Base-by-base conservation (phyloP, 2,888 invertebrate genomes). In the Aphodius granarius region DNA sequence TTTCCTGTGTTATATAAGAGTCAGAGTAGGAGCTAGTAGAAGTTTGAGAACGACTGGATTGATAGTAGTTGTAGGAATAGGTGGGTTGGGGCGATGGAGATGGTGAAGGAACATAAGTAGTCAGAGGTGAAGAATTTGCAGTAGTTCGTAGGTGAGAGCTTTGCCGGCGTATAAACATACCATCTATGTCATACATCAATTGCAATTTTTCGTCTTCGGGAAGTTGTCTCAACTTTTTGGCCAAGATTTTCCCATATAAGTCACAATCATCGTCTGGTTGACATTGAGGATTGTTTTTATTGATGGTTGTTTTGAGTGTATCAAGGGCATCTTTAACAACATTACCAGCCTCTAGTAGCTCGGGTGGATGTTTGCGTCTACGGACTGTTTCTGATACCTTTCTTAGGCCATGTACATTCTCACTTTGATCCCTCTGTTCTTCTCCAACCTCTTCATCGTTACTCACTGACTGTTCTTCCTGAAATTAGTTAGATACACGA, bases 231-330 rank as follows among this genome's bases (percentile, higher is more conserved):
- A 70, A 21, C 21, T 70, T 70, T 70, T 5, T 70, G 16, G 70
- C 70, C 18, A 70, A 20, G 19, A 70, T 70, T 70, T 70, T 70
- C 20, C 70, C 70, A 18, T 19, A 70, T 19, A 70, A 70, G 20
- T 70, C 70, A 20, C 70, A 70, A 43, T 43, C 43, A 43, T 43
- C 43, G 43, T 43, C 43, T 43, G 43, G 43, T 43, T 43, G n/a
- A n/a, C n/a, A n/a, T n/a, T n/a, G 43, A 43, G 43, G 43, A 43
- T 43, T 43, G 43, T 43, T 43, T 43, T 43, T 43, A 43, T 43
- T 43, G 43, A 43, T 43, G 43, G 43, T 13, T 43, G 43, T 43
- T 43, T 43, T 43, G 1, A 2, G 43, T 43, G 43, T 43, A 43
- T 43, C 43, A 43, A 1, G 43, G 43, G 43, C 43, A 43, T 43